Base-by-base conservation (phyloP, 2,888 invertebrate genomes). In the Dione juno region DNA sequence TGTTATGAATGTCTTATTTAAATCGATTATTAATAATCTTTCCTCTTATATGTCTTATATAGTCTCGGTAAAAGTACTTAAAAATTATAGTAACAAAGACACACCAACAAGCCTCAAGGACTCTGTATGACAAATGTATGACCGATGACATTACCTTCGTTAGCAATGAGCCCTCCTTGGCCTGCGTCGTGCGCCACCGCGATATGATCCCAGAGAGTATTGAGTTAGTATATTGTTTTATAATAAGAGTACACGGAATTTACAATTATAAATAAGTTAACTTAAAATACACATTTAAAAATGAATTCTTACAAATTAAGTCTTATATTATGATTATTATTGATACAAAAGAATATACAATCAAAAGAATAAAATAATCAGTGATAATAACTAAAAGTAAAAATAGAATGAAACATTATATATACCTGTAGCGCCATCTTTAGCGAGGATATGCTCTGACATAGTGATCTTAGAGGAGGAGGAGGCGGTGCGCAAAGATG, bases 401-500 rank as follows among this genome's bases (percentile, higher is more conserved):
- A 37, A 57, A 57, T 1, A 57, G 35, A n/a, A 54, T n/a, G 6
- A 54, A 35, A 57, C 1, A 57, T 37, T 16, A 57, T 14, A 50
- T 50, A 37, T 69, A 96, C 96, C 95, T 93, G 94, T 95, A 71
- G 94, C 94, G 77, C 95, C 96, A 76, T 96, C 96, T 84, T 96
- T 95, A 67, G 95, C 95, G 61, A 97, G 94, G 79, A 97, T 95
- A 79, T 96, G 96, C 54, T 97, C 97, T 0, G 96, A 95, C 95
- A 97, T 96, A 41, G 97, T 97, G 75, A 99, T 96, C 90, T 97
- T 98, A 37, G 98, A 98, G 0, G 98, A 97, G 81, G 96, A 96
- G 40, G 98, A 97, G 21, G 98, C 98, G n/a, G 98, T 98, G 57
- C 99, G 96, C 73, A 99, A 95, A 78, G 98, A 97, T 14, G 99